phyloP scores from a whole-genome alignment of 1,140 invertebrate genomes.

The Gonioctena quinquepunctata region DNA sequence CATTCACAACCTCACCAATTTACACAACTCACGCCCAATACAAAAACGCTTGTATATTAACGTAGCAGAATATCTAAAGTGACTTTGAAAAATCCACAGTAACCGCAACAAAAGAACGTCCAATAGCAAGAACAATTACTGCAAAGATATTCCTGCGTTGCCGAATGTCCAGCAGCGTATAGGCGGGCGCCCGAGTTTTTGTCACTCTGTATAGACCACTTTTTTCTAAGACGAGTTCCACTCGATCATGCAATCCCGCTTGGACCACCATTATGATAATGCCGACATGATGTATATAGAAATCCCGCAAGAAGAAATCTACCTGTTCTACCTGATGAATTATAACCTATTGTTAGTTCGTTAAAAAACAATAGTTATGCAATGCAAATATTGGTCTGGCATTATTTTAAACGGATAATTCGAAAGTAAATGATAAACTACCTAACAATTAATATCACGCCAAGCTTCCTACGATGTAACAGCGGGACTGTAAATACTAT shows the following conservation, averaged over 20 bases:
- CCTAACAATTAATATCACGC: constrained; percentile 13
- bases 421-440: constrained; percentile 13
- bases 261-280: background rate
- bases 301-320: background rate
- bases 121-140: background rate
- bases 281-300: background rate
- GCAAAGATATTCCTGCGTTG: background rate
- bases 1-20: too few relatives aligned
- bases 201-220: background rate
- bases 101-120: background rate
- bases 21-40: too few relatives aligned
- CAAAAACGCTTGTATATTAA: too few relatives aligned
- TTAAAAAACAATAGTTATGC: constrained; percentile 14
- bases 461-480: constrained; percentile 8
- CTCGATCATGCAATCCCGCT: background rate
- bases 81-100: background rate
- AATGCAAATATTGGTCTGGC: background rate
- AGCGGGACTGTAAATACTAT: constrained; percentile 11
- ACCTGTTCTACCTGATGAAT: background rate
- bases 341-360: background rate
- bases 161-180: background rate
- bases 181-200: background rate
- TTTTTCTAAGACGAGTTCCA: background rate
- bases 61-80: background rate
- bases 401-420: background rate